Evolutionary conservation across 2,888 invertebrate genomes (phyloP), one percentile per base, ranked within the genome.

Genomic region (Hanleya hanleyi): DNA sequence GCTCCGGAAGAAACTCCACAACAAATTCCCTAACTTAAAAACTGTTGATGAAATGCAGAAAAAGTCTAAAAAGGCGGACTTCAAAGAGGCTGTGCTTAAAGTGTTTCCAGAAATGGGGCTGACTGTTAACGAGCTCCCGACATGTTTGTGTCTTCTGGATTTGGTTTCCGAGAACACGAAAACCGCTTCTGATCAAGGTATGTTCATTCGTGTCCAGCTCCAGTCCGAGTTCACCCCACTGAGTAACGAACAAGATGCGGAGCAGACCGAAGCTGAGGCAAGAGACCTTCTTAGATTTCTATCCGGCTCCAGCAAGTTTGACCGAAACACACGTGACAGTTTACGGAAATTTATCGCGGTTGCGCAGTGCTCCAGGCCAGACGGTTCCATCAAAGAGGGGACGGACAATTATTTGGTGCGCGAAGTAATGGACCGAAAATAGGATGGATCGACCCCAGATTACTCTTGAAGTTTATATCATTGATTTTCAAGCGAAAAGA

Each of bases 331-430:
- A 18, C 35, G 64, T 1, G 35, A 29, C 15, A 64, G 64, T 37
- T 64, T 64, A 37, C 15, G 38, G n/a, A 35, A 37, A 22, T 64
- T 64, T 64, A 37, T 64, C 22, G 64, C 64, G 5, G 64, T 64
- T n/a, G 64, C 22, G 2, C 64, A 64, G 35, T 64, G 64, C 37
- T 4, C 38, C 36, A 57, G 57, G 9, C 22, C 57, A 15, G 12
- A 57, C 29, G 26, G 57, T 15, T 15, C 57, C 4, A 29, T 57
- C 4, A 57, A 57, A 57, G 57, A 57, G 26, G 22, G 22, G 4
- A 22, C 57, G 4, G 57, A 57, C 26, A 15, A 15, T 22, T 57
- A 29, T 9, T 26, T 57, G 7, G 57, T 57, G 22, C n/a, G n/a
- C n/a, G n/a, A n/a, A n/a, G n/a, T n/a, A n/a, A n/a, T n/a, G n/a